Evolutionary conservation across 1,140 invertebrate genomes (phyloP), one percentile per base, ranked within the genome.

Genomic region (Schlechtendalia chinensis): DNA sequence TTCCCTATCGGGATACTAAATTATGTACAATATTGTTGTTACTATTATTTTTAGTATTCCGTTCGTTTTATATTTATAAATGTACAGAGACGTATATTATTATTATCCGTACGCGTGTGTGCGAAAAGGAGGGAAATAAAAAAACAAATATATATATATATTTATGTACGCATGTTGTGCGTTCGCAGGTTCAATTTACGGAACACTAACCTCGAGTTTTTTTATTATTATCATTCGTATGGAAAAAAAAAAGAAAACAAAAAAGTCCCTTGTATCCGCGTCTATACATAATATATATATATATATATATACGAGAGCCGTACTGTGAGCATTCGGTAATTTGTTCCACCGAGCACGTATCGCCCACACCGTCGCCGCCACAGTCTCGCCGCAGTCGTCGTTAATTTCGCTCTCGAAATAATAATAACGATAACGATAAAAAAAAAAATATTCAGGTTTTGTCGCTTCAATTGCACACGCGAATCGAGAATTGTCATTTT

Each of bases 121-220:
- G 32, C 8, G 69, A 72, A 54, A 29, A 22, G 69, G 69, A 22
- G 16, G n/a, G 24, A 63, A n/a, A 67, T 32, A 8, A 39, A 39
- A 39, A 39, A 8, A n/a, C n/a, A n/a, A n/a, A n/a, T n/a, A n/a
- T n/a, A n/a, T n/a, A n/a, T n/a, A n/a, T n/a, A n/a, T n/a, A n/a
- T 8, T 3, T 39, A 39, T 8, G 32, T 4, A 39, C 32, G 32
- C 8, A 39, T 39, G 65, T 45, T 47, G 65, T 67, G 65, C 45
- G 22, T 67, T 67, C 32, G 32, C 65, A n/a, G 14, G 32, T 67
- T 67, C 32, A 67, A 67, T 67, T 67, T 67, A 67, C 32, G 65
- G 65, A 45, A 45, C 65, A 47, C 65, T 67, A 67, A 67, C 32
- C 65, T 67, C 32, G n/a, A n/a, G 65, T n/a, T 45, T 67, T 67